Evolutionary conservation across 2,888 invertebrate species (phyloP), one percentile per base, ranked within the genome.

Genomic region (Uloborus plumipes): DNA sequence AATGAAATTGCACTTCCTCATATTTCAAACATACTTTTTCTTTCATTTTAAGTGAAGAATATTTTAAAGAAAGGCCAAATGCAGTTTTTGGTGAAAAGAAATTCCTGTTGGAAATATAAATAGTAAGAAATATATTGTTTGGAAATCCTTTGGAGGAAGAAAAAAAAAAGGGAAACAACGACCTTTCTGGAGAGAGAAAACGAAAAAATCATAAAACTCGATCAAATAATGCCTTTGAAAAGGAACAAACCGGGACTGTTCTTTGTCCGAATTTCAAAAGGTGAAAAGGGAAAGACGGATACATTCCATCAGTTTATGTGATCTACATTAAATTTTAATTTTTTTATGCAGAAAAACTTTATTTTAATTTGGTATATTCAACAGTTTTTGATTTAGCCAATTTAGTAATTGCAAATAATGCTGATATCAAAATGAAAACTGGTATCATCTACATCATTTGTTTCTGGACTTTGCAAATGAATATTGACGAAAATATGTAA

Each of bases 101-200:
- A 78, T 72, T 51, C 66, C 59, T 71, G 70, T 78, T 72, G 71
- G 78, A 65, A 78, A 78, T 78, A 78, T 78, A 78, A 78, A 78
- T 78, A 72, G 78, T 71, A 78, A 72, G 78, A 78, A 78, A 78
- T 78, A 78, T 78, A 78, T 78, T 78, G 72, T 78, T 78, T 72
- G 72, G 78, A 72, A 78, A 72, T 78, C 69, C 78, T 72, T 39
- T 31, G 39, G 61, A 58, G 58, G 59, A 49, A 26, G 55, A 50
- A 53, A 67, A 18, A 16, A 55, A 66, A 47, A 26, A 22, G 13
- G 71, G 66, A 78, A 78, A 78, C 78, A 78, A 78, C 78, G 66
- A 58, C 55, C 59, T 78, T 58, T 18, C 31, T 55, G 58, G 72
- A 66, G 61, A 71, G 26, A 61, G 39, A 51, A 31, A 65, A 72